These are phyloP conservation scores for Propithecus deckenii DNA, from an alignment of 2,797 vertebrate genomes.

Conservation along the genomic window DNA sequence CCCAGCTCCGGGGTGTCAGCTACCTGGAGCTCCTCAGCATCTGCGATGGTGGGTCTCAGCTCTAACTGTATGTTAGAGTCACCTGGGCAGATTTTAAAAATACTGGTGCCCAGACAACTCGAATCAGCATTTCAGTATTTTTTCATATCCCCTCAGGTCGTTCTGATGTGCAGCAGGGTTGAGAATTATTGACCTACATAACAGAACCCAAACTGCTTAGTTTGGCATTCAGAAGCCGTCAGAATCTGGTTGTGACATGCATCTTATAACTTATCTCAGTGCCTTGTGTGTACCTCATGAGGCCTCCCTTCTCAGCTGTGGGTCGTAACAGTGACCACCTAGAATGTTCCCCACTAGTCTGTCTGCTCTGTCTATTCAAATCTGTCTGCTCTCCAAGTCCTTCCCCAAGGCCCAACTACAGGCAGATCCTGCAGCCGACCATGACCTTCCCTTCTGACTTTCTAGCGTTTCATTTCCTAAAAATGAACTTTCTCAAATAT, in stretches of 20 bases:
- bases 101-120: neutral
- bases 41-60: neutral
- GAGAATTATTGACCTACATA: neutral
- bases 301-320: neutral
- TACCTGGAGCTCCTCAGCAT: neutral
- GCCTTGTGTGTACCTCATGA: neutral
- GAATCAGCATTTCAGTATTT: neutral
- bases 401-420: neutral
- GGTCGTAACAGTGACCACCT: neutral
- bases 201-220: neutral
- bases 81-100: neutral
- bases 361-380: neutral
- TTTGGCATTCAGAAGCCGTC: neutral
- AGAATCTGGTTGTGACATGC: neutral
- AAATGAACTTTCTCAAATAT: neutral
- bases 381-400: neutral
- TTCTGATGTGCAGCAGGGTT: neutral
- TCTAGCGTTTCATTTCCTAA: neutral
- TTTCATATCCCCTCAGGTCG: neutral
- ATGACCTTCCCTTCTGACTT: neutral
- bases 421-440: neutral
- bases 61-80: neutral
- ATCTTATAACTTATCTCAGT: neutral
- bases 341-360: neutral
- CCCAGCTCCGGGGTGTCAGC: neutral